A percentile compares a stretch with the other conserved stretches of the same genome.
phyloP scores from a whole-genome alignment of 2,113 vertebrate species.

The Cyanoramphus novaezelandiae region DNA sequence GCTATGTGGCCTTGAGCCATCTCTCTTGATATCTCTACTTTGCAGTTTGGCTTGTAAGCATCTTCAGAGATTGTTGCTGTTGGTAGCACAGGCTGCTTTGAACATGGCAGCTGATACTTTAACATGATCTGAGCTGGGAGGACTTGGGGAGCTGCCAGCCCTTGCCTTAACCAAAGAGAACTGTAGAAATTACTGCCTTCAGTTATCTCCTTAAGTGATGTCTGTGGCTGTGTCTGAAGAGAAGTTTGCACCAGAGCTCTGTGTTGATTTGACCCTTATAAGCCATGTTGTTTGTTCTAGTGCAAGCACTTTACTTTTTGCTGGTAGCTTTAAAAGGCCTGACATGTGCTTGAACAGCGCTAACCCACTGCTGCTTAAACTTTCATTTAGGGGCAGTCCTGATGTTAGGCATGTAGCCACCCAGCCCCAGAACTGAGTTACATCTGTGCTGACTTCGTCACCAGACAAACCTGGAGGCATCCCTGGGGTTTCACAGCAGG shows the following conservation, averaged over 20 bases:
- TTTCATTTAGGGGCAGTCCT: background rate
- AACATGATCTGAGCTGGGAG: background rate
- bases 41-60: background rate
- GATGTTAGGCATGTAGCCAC: background rate
- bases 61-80: background rate
- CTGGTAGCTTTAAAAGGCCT: background rate
- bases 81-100: background rate
- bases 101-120: background rate
- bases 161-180: slow-evolving; percentile 44
- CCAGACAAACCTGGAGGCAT: background rate
- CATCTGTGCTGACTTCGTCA: background rate
- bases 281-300: background rate
- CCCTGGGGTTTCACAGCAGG: background rate
- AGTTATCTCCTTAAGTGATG: background rate
- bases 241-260: background rate
- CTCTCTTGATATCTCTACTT: background rate
- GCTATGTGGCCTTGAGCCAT: background rate
- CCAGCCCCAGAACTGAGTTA: background rate
- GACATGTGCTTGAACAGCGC: background rate
- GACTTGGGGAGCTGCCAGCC: background rate
- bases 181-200: background rate
- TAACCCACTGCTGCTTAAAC: background rate
- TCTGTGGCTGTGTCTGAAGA: slow-evolving; percentile 10
- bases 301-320: background rate
- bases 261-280: background rate